Evolutionary conservation across 2,797 vertebrate genomes (phyloP).

Genomic region (Dicrostonyx torquatus): DNA sequence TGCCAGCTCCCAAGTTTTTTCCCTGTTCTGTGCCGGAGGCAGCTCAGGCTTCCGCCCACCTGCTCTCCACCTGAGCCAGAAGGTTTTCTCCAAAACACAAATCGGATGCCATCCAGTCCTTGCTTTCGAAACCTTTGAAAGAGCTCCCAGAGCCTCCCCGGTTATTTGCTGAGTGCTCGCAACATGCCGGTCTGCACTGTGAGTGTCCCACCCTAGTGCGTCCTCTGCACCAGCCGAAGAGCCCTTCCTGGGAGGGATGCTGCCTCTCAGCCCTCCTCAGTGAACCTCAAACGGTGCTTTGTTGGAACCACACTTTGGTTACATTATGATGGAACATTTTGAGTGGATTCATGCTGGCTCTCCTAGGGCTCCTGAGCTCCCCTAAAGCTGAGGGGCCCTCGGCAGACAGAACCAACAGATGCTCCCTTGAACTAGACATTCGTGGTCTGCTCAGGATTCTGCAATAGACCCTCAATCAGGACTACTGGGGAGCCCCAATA

Average conservation of each 20-base stretch:
- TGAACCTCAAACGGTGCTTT: not conserved
- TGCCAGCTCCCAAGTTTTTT: not conserved
- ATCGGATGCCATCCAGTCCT: not conserved
- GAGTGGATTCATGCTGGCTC: not conserved
- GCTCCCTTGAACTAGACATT: not conserved
- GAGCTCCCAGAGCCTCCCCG: not conserved
- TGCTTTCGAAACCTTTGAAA: slow-evolving; percentile 29
- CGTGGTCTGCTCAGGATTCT: not conserved
- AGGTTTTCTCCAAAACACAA: slow-evolving; percentile 39
- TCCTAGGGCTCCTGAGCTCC: not conserved
- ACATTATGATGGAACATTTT: not conserved
- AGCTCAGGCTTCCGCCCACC: not conserved
- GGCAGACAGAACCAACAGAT: not conserved
- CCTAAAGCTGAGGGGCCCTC: not conserved
- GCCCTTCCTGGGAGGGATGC: not conserved
- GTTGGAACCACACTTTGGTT: not conserved
- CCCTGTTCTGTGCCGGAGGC: not conserved
- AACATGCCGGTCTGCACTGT: not conserved
- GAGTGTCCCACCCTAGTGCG: not conserved
- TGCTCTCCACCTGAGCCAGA: slow-evolving; percentile 1
- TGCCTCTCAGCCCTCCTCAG: not conserved
- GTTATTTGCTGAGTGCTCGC: not conserved
- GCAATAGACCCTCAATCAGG: not conserved
- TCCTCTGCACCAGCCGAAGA: not conserved
- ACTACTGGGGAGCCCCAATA: not conserved